phyloP scores from a whole-genome alignment of 2,797 vertebrate species.

The Cetoscarus ocellatus region DNA sequence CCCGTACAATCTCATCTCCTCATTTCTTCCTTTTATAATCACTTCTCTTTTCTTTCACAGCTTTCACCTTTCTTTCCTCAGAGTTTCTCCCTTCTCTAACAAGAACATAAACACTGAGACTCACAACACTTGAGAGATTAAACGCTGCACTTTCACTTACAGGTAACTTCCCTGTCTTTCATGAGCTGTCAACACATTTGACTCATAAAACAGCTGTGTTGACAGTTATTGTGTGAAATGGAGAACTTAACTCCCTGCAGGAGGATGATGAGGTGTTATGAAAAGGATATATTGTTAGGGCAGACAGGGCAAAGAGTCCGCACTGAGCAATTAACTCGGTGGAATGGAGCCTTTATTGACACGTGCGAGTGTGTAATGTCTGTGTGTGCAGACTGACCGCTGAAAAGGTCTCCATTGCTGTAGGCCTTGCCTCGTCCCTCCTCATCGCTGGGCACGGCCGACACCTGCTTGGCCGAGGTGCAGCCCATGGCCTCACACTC shows the following conservation, averaged over 20 bases:
- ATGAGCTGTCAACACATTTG: slow-evolving; percentile 27
- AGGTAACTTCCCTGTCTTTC: slow-evolving; percentile 49
- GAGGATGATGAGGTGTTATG: slow-evolving; percentile 34
- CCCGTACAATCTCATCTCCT: not conserved
- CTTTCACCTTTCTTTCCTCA: not conserved
- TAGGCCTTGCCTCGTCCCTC: slow-evolving; percentile 98
- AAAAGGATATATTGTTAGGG: slow-evolving; percentile 42
- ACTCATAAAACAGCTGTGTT: slow-evolving; percentile 53
- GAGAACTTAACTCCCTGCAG: slow-evolving; percentile 49
- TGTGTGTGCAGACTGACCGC: slow-evolving; percentile 85
- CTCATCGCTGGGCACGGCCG: slow-evolving; percentile 98
- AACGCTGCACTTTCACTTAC: slow-evolving; percentile 7
- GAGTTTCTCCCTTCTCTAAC: slow-evolving; percentile 2
- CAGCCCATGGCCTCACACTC: slow-evolving; percentile 98
- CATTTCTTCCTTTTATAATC: not conserved
- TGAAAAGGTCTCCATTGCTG: slow-evolving; percentile 98
- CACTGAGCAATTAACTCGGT: slow-evolving; percentile 38
- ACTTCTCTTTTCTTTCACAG: slow-evolving; percentile 5
- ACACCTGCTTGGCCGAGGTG: slow-evolving; percentile 99
- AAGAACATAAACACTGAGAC: slow-evolving; percentile 7
- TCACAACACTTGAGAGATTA: slow-evolving; percentile 4
- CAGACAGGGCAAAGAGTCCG: slow-evolving; percentile 33
- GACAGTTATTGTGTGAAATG: slow-evolving; percentile 61
- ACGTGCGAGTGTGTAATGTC: not conserved
- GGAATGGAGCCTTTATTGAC: slow-evolving; percentile 58